Evolutionary conservation across 2,113 vertebrate species (phyloP), one percentile per base, ranked within the genome.

Genomic region (Nothocercus nigrocapillus): DNA sequence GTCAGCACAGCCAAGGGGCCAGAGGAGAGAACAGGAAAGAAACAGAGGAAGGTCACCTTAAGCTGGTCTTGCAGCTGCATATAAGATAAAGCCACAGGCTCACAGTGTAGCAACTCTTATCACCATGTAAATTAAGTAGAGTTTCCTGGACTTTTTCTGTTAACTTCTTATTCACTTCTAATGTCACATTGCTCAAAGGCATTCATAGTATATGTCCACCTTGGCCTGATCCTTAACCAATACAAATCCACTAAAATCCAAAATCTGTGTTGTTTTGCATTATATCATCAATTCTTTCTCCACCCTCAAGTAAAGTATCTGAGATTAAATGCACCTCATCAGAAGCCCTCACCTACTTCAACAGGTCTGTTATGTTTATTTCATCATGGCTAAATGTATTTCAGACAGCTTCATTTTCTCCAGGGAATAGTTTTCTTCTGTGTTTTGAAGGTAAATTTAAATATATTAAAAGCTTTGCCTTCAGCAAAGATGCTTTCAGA

Each of bases 401-500:
- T 75, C 68, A 90, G 84, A 86, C 49, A 79, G 64, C 53, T 87
- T 93, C n/a, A 86, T 82, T 95, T 94, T 88, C 91, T 92, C 56
- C 13, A 63, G 89, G 79, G 67, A 89, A 80, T 28, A 80, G 30
- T 76, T 94, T 89, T 62, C 69, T 67, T 67, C 80, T 79, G 42
- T 58, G 68, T 68, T 72, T 82, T 61, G 73, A 94, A 92, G 30
- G 83, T 92, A 90, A 90, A 91, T 73, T 72, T 89, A 83, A 94
- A 94, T 75, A 86, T 74, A 83, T 87, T 95, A 90, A 93, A 94
- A 94, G 45, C 45, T 73, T 89, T 94, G 62, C 90, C 79, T 96
- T 91, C 62, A 89, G 90, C 82, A 85, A 85, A 85, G 75, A 89
- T 80, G 62, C 44, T 91, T 96, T 93, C 95, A 82, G 53, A 88